Evolutionary conservation across 1,140 invertebrate species (phyloP).

Genomic region (Caerostris extrusa): DNA sequence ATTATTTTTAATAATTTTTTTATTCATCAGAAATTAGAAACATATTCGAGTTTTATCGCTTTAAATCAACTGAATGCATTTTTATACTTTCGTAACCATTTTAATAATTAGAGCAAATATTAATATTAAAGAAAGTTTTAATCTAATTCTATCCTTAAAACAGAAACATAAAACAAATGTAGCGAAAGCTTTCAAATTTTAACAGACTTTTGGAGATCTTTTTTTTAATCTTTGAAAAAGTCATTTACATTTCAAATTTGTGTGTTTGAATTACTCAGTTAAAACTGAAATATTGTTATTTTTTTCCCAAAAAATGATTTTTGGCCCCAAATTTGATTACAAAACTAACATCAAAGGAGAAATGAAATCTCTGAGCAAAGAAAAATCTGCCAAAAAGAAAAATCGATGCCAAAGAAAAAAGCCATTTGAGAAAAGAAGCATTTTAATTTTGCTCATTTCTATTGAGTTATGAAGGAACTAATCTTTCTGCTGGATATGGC

Average conservation of each 20-base stretch:
- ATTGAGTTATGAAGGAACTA: conserved; percentile 27
- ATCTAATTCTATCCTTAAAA: too few species aligned
- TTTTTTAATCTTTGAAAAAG: not conserved
- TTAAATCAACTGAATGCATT: too few species aligned
- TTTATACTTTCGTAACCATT: too few species aligned
- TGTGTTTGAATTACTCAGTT: not conserved
- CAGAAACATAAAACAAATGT: too few species aligned
- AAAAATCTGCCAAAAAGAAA: not conserved
- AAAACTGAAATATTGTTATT: not conserved
- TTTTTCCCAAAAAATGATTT: not conserved
- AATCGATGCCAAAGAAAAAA: not conserved
- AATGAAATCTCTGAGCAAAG: not conserved
- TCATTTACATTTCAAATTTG: conserved; percentile 12
- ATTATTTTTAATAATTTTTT: too few species aligned
- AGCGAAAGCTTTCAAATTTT: too few species aligned
- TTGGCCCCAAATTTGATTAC: not conserved
- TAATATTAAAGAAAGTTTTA: too few species aligned
- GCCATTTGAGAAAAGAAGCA: not conserved
- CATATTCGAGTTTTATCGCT: too few species aligned
- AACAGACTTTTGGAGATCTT: too few species aligned
- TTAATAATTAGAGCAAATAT: too few species aligned
- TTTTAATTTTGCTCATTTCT: conserved; percentile 6
- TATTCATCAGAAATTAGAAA: too few species aligned
- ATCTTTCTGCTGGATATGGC: not conserved
- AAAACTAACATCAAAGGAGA: conserved; percentile 1